Percentiles rank a stretch among this genome's conserved stretches.
These are phyloP conservation scores for Acheta domesticus DNA, from an alignment of 2,888 invertebrate genomes.

Conservation along the genomic window DNA sequence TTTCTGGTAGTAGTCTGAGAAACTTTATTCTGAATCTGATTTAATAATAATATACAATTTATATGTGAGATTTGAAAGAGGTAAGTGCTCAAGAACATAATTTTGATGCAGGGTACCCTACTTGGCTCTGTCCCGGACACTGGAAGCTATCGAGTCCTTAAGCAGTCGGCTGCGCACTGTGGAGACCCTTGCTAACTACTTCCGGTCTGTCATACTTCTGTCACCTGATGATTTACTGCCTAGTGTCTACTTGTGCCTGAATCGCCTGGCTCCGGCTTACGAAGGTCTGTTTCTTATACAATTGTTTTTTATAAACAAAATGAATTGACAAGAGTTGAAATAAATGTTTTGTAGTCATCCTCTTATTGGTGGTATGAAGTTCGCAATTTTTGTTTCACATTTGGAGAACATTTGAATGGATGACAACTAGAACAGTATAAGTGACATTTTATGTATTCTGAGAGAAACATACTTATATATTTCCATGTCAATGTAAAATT, in stretches of 20 bases:
- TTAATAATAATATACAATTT: too few species aligned
- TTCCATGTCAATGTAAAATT: too few species aligned
- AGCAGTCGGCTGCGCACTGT: constrained; percentile 85
- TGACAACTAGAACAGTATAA: too few species aligned
- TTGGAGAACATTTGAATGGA: not conserved
- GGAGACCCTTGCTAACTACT: constrained; percentile 86
- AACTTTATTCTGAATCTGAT: too few species aligned
- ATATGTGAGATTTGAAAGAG: too few species aligned
- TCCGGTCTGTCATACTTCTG: constrained; percentile 82
- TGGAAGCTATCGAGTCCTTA: constrained; percentile 84
- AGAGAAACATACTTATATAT: too few species aligned
- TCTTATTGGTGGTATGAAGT: not conserved
- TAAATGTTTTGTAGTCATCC: not conserved
- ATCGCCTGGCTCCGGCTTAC: constrained; percentile 92
- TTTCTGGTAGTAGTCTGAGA: too few species aligned
- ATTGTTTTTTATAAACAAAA: too few species aligned
- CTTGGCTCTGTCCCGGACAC: constrained; percentile 82
- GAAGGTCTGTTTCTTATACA: constrained; percentile 59
- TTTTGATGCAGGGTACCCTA: constrained; percentile 75
- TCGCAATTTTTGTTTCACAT: not conserved
- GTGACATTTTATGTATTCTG: too few species aligned
- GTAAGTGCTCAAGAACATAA: too few species aligned
- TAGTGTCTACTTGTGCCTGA: constrained; percentile 92
- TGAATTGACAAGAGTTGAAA: constrained; percentile 30
- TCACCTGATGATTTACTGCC: constrained; percentile 86